Evolutionary conservation across 64 coral and sea anemone genomes (phyloP), one percentile per base, ranked within the genome.

Genomic region (Acropora yongei): DNA sequence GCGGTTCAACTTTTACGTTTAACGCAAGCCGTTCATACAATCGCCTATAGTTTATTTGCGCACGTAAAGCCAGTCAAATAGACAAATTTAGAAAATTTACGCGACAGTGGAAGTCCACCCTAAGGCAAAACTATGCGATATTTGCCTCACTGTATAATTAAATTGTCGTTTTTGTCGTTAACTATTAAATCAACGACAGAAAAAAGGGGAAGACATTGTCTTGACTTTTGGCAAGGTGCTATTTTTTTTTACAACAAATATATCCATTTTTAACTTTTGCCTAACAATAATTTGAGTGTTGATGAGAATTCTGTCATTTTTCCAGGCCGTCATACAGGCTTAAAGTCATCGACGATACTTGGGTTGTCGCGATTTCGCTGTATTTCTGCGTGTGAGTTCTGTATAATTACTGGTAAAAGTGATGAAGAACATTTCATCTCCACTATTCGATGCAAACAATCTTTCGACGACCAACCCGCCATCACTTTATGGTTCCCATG

Each of bases 401-500:
- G 71, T 5, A 74, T 30, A 6, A 6, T 41, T 8, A 13, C 60
- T 39, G 68, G 60, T 19, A 3, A 14, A n/a, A 1, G 8, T 14
- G 2, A 77, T 49, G 46, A 49, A 47, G 76, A 78, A 81, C 3
- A 43, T 13, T 12, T 42, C 79, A 60, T 81, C 55, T 13, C 20
- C 79, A 40, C 79, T 5, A 41, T 11, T 58, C 14, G 2, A 50
- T 13, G 3, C 20, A 81, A 20, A 1, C 43, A 85, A 71, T 17
- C 17, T 9, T 45, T 72, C 19, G 41, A 20, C 43, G 41, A 14
- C 61, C 14, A 58, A 49, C 19, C 41, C 16, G 17, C 14, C 45
- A 10, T 16, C 9, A 71, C 72, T 85, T 18, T 85, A 85, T 72
- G 82, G 82, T 7, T 71, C 82, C 2, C 44, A 72, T 30, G 82